Base-by-base conservation (phyloP, 1,140 invertebrate species). In the Oryctes rhinoceros region DNA sequence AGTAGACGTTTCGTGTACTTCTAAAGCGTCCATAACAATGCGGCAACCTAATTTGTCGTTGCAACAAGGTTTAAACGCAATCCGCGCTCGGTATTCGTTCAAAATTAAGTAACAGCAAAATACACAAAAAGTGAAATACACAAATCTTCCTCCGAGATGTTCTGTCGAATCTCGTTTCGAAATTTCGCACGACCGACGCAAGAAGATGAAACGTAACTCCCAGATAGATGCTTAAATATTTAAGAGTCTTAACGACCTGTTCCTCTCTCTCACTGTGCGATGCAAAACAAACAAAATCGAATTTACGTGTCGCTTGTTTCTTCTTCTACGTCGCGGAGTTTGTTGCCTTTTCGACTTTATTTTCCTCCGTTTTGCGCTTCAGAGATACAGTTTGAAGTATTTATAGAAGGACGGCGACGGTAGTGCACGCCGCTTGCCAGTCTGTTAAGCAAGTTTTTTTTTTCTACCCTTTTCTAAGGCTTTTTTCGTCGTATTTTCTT, bases 271-370 rank as follows among this genome's bases (percentile, higher is more conserved):
- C 24, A 30, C 24, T 30, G 24, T 30, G 35, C 65, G 65, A 71
- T 24, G 65, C 65, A 71, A 71, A 35, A 71, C 65, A 71, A 71
- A 71, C 65, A 71, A 71, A 71, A 71, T 67, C 62, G 24, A 67
- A 67, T 24, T 20, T 15, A 37, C 65, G 65, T 11, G 18, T 18
- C 18, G 20, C 65, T 30, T 15, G 65, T 37, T 71, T 71, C 65
- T 71, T 35, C 65, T 71, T 71, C 13, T 71, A 18, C 53, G 15
- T 59, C 13, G 15, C 7, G n/a, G 53, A 24, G 18, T 71, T 71
- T 71, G 65, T 15, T 71, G 13, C 15, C 24, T 71, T 71, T 67
- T 62, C 53, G 15, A 6, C 3, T 71, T 71, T 71, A 71, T 71
- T 71, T 71, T 71, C 35, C 53, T 35, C 65, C 35, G 65, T 15